phyloP scores from a whole-genome alignment of 2,888 invertebrate species.

The Thalpophila matura region DNA sequence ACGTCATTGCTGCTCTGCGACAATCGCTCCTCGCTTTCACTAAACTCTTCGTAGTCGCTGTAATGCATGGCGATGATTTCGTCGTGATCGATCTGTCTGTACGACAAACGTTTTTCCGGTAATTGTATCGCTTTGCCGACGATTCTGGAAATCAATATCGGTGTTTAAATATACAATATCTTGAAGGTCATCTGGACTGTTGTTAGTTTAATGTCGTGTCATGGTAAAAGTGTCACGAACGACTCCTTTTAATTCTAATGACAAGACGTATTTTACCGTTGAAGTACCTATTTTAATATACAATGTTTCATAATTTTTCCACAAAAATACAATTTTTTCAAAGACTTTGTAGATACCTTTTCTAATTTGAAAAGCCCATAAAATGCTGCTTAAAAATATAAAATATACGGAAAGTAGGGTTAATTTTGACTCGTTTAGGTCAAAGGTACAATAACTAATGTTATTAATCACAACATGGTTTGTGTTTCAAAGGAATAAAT shows the following conservation, averaged over 20 bases:
- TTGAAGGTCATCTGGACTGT: slow-evolving; percentile 49
- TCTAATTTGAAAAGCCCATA: slow-evolving; percentile 4
- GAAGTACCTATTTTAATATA: slow-evolving; percentile 10
- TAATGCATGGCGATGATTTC: slow-evolving; percentile 87
- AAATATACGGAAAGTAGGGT: slow-evolving; percentile 6
- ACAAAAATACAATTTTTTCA: not conserved
- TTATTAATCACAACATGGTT: slow-evolving; percentile 22
- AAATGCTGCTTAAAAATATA: not conserved
- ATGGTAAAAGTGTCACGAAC: slow-evolving; percentile 28
- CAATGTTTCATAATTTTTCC: slow-evolving; percentile 19
- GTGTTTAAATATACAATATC: slow-evolving; percentile 39
- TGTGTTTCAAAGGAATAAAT: slow-evolving; percentile 23
- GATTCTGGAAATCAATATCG: slow-evolving; percentile 77
- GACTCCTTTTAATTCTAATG: slow-evolving; percentile 42
- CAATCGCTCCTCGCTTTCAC: slow-evolving; percentile 84
- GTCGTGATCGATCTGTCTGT: slow-evolving; percentile 82
- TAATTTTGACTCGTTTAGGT: slow-evolving; percentile 15
- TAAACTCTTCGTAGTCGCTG: slow-evolving; percentile 84
- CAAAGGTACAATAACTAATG: slow-evolving; percentile 36
- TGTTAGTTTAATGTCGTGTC: slow-evolving; percentile 30
- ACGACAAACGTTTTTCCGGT: slow-evolving; percentile 77
- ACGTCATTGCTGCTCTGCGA: slow-evolving; percentile 86
- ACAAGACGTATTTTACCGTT: slow-evolving; percentile 14
- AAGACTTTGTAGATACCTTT: slow-evolving; percentile 6
- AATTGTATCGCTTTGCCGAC: slow-evolving; percentile 80